phyloP scores from a whole-genome alignment of 1,140 invertebrate genomes.

The Pemphigus obesinymphae region DNA sequence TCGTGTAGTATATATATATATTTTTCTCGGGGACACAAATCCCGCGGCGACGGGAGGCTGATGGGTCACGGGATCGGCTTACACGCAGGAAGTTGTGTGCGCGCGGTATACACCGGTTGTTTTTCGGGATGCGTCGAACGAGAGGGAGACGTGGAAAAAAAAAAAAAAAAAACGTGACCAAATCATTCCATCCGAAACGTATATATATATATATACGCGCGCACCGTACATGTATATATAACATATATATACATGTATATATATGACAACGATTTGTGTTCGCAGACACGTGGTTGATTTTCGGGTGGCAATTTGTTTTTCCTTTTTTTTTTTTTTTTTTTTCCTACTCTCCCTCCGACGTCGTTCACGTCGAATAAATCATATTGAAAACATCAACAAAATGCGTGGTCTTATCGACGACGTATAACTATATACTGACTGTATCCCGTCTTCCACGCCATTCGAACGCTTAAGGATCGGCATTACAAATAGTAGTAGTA shows the following conservation, averaged over 20 bases:
- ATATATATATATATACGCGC: not conserved
- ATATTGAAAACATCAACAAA: constrained; percentile 4
- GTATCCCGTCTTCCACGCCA: no score
- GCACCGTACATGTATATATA: not conserved
- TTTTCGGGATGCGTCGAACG: not conserved
- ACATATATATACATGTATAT: not conserved
- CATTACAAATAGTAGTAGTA: no score
- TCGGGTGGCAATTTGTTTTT: constrained; percentile 16
- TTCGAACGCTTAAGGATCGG: no score
- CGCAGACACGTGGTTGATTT: constrained; percentile 19
- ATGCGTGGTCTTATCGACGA: not conserved
- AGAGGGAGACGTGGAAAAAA: no score
- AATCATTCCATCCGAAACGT: constrained; percentile 2
- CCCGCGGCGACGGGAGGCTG: constrained; percentile 50
- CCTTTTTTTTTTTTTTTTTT: not conserved
- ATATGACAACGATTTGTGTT: constrained; percentile 7
- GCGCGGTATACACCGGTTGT: not conserved
- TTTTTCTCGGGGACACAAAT: constrained; percentile 46
- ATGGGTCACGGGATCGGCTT: constrained; percentile 23
- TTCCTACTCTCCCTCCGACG: no score
- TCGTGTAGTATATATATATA: no score
- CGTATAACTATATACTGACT: not conserved
- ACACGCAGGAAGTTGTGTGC: constrained; percentile 37
- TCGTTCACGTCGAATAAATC: not conserved
- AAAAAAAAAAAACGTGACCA: constrained; percentile 30